phyloP scores from a whole-genome alignment of 2,113 vertebrate genomes.

The Tichodroma muraria region DNA sequence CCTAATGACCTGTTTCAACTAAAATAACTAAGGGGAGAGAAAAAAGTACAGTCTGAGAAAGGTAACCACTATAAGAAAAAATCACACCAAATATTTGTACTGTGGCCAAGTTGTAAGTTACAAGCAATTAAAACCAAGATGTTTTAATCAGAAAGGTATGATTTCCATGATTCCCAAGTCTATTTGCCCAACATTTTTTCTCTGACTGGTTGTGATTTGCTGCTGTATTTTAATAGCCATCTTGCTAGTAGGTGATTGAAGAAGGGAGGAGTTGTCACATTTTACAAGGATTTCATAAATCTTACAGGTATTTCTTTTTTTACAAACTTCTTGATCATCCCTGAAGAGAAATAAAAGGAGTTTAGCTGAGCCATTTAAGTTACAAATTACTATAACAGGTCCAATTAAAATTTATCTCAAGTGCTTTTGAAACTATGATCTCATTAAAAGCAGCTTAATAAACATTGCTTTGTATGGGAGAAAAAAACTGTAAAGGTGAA shows the following conservation, averaged over 20 bases:
- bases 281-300: slow-evolving; percentile 15
- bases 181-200: background rate
- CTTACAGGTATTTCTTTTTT: background rate
- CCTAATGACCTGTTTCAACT: background rate
- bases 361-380: background rate
- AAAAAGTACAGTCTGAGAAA: background rate
- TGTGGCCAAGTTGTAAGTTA: background rate
- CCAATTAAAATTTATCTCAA: slow-evolving; percentile 44
- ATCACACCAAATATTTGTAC: background rate
- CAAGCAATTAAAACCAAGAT: background rate
- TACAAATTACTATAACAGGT: slow-evolving; percentile 19
- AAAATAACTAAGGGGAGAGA: background rate
- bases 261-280: background rate
- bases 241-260: background rate
- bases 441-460: slow-evolving; percentile 51
- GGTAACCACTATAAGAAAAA: background rate
- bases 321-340: slow-evolving; percentile 7
- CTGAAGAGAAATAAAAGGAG: slow-evolving; percentile 30
- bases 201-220: background rate
- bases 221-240: background rate
- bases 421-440: slow-evolving; percentile 12
- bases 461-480: background rate
- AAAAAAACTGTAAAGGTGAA: slow-evolving; percentile 14
- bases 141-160: background rate
- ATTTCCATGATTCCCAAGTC: background rate